These are phyloP conservation scores for Clostera curtula DNA, from an alignment of 2,888 invertebrate genomes.

Conservation along the genomic window DNA sequence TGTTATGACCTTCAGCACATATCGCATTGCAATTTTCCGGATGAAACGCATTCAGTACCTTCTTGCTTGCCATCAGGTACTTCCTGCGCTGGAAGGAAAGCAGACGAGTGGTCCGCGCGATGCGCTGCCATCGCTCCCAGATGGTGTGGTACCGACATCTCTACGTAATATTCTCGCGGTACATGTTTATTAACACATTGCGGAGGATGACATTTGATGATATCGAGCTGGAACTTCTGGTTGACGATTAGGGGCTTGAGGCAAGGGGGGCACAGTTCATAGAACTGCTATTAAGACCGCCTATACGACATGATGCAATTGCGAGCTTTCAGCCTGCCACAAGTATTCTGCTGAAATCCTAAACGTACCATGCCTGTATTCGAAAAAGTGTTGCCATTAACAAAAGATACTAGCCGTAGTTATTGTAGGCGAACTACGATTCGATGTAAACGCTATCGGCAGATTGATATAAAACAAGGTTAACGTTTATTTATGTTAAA, in stretches of 20 bases:
- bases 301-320: too few species aligned
- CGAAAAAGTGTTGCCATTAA: too few species aligned
- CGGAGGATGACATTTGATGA: slow-evolving; percentile 83
- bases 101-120: slow-evolving; percentile 80
- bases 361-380: too few species aligned
- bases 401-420: too few species aligned
- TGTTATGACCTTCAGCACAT: slow-evolving; percentile 9
- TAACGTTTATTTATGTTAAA: too few species aligned
- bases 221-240: slow-evolving; percentile 84
- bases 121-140: slow-evolving; percentile 92
- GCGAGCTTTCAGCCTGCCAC: too few species aligned
- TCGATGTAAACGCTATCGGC: too few species aligned
- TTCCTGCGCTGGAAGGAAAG: slow-evolving; percentile 78
- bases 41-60: background rate
- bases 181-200: slow-evolving; percentile 92
- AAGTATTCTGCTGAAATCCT: too few species aligned
- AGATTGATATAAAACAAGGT: too few species aligned
- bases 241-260: slow-evolving; percentile 69
- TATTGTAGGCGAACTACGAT: too few species aligned
- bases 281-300: too few species aligned
- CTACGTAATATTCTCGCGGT: slow-evolving; percentile 92
- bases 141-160: slow-evolving; percentile 95
- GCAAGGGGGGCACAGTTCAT: background rate
- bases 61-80: slow-evolving; percentile 65
- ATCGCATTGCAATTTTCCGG: background rate